Evolutionary conservation across 1,140 invertebrate species (phyloP).

Genomic region (Macrotrachela quadricornifera): DNA sequence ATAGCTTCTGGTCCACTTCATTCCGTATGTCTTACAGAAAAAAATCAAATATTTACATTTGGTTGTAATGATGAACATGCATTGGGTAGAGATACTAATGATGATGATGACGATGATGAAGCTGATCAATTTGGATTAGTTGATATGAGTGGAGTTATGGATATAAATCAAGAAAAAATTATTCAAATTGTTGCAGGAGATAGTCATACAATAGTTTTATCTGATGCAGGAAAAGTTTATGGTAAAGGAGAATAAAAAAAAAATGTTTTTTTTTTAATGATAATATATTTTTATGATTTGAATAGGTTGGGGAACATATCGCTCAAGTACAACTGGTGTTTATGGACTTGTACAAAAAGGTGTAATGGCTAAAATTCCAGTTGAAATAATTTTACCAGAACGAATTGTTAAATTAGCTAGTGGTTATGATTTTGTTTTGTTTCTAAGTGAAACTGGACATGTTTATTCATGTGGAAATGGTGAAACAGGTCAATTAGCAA

Average conservation of each 20-base stretch:
- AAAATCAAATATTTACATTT: conserved; percentile 59
- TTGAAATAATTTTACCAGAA: background rate
- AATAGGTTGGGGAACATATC: conserved; percentile 2
- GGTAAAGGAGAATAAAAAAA: too few relatives aligned
- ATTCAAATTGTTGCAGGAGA: conserved; percentile 4
- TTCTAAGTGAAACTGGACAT: background rate
- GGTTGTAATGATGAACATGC: conserved; percentile 9
- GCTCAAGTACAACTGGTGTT: conserved; percentile 1
- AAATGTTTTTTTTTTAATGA: too few relatives aligned
- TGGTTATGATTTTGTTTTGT: conserved; percentile 4
- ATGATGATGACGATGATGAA: conserved; percentile 1
- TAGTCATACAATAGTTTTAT: conserved; percentile 1
- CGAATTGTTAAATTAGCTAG: conserved; percentile 1
- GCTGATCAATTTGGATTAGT: background rate
- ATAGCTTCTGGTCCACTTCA: conserved; percentile 6
- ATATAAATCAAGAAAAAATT: background rate
- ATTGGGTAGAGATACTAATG: background rate
- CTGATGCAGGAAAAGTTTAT: background rate
- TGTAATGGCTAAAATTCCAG: background rate
- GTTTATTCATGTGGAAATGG: conserved; percentile 6
- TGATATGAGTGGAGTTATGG: too few relatives aligned
- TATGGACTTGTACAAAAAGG: conserved; percentile 1
- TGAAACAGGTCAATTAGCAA: conserved; percentile 3
- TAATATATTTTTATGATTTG: too few relatives aligned
- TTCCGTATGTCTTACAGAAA: conserved; percentile 47